Conservation (phyloP, 2,113 vertebrate genomes). For the Myrmecobius fasciatus region DNA sequence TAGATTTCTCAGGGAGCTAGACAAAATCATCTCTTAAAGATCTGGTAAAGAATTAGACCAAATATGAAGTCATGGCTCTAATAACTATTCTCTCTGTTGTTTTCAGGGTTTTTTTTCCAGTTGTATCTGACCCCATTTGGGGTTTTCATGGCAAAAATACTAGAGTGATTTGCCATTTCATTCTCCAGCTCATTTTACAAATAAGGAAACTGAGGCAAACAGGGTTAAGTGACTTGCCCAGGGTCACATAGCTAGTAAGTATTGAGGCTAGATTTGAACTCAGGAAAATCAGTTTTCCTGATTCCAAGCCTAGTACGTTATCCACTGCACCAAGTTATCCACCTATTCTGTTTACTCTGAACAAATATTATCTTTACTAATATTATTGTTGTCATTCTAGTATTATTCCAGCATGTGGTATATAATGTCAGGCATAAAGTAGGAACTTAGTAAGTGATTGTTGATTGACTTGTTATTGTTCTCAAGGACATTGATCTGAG, state of each 20-base stretch:
- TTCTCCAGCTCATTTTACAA: neutral
- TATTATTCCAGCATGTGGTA: neutral
- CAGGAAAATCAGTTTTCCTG: neutral
- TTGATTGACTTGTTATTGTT: neutral
- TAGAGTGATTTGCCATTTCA: neutral
- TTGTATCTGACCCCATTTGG: neutral
- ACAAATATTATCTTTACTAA: neutral
- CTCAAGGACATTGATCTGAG: neutral
- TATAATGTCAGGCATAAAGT: neutral
- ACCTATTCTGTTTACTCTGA: neutral
- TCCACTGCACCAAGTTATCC: neutral
- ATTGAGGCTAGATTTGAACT: neutral
- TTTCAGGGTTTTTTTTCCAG: neutral
- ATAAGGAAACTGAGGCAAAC: neutral
- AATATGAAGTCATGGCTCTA: neutral
- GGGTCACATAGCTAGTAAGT: neutral
- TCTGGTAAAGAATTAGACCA: neutral
- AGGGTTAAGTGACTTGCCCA: neutral
- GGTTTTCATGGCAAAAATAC: neutral
- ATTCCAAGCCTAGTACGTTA: neutral
- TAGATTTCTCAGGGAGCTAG: neutral
- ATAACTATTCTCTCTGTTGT: neutral
- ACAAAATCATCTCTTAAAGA: neutral
- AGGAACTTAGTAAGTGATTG: no score
- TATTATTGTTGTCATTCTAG: neutral